Evolutionary conservation across 2,113 vertebrate genomes (phyloP), one percentile per base, ranked within the genome.

Genomic region (Tachuris rubrigastra): DNA sequence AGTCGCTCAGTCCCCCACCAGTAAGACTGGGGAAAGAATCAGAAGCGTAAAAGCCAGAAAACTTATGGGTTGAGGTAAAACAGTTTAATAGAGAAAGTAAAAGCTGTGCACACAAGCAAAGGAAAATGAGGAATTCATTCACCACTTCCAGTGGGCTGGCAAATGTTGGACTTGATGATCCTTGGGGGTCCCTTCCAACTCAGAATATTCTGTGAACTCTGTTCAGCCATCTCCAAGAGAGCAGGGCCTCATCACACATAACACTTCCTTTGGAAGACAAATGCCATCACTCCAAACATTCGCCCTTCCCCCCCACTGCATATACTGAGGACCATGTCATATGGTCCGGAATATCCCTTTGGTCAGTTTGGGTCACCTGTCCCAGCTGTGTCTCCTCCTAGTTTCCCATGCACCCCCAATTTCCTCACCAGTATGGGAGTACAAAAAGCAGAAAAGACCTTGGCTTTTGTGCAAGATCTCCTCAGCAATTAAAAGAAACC

Each of bases 271-370:
- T 2, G 39, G 28, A 78, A 47, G 23, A 47, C 16, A 39, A 78
- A 46, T 20, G 5, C 6, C 24, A 71, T 47, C 19, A 39, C 28
- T 53, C 39, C 85, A 55, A 47, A 39, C 9, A 28, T 16, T 18
- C 18, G 7, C 8, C n/a, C 10, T 41, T 53, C 37, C 28, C 23
- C 39, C 15, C 8, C 52, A 2, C 10, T 69, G 46, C 28, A 24
- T 13, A 16, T 12, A 16, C 6, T 23, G 15, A 30, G 4, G 19
- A n/a, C 10, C 14, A 12, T 2, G 2, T 15, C 1, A 0, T 20
- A 22, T 3, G 18, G 35, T 46, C 31, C 46, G 28, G 14, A 53
- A 5, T 8, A 39, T 20, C 5, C 9, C 18, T 52, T 33, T 19
- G 5, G 23, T 62, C 22, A 37, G 3, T 0, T 87, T 39, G 31